Evolutionary conservation across 2,113 vertebrate species (phyloP).

Genomic region (Leptocoma aspasia): DNA sequence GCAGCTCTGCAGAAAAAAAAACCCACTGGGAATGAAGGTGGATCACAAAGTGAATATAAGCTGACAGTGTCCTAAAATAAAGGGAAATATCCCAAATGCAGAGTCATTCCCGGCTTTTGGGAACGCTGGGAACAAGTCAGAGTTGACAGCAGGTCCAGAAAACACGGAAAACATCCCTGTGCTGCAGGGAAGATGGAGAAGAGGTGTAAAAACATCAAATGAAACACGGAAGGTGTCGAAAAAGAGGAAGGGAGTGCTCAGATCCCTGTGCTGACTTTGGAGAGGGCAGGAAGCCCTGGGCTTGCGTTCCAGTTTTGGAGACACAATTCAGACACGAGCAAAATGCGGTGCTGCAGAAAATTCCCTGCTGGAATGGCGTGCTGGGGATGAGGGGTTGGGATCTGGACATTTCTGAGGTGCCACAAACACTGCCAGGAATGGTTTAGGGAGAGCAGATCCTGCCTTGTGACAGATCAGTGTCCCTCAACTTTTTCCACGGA

Average conservation of each 20-base stretch:
- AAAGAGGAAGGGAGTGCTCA: background rate
- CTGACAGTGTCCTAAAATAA: background rate
- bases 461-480: background rate
- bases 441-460: background rate
- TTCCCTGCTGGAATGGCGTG: background rate
- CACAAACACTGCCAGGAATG: background rate
- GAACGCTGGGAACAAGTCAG: background rate
- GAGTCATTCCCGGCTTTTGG: background rate
- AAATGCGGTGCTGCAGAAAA: background rate
- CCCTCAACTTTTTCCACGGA: background rate
- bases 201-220: background rate
- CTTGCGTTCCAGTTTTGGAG: accelerated
- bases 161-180: background rate
- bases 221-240: background rate
- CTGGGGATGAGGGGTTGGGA: background rate
- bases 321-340: background rate
- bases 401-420: background rate
- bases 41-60: background rate
- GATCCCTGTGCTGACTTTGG: background rate
- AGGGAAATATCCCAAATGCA: background rate
- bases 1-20: background rate
- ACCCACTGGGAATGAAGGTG: background rate
- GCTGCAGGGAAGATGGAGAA: background rate
- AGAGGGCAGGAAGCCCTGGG: background rate
- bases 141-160: background rate